phyloP scores from a whole-genome alignment of 1,140 invertebrate genomes.

The Magallana gigas region DNA sequence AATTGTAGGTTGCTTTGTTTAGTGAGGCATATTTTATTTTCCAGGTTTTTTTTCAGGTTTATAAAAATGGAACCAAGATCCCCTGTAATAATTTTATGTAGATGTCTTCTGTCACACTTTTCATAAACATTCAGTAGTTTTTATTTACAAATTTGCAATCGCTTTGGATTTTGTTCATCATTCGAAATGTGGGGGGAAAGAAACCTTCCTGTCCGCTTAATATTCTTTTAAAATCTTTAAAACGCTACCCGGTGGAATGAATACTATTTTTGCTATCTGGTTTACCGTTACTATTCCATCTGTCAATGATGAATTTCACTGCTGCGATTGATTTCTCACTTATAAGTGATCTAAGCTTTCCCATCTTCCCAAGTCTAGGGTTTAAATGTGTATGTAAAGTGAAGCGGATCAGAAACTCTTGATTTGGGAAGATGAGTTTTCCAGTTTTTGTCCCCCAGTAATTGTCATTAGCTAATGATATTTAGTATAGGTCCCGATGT shows the following conservation, averaged over 20 bases:
- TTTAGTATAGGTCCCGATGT: too few species aligned
- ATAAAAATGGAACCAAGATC: constrained; percentile 1
- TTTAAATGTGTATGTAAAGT: too few species aligned
- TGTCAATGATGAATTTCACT: not conserved
- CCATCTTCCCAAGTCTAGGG: too few species aligned
- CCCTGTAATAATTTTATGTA: not conserved
- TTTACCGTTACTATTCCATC: not conserved
- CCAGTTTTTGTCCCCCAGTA: too few species aligned
- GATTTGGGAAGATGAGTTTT: too few species aligned
- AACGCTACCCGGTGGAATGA: not conserved
- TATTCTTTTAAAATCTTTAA: not conserved
- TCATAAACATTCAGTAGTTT: not conserved
- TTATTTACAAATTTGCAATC: not conserved
- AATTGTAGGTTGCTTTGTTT: not conserved
- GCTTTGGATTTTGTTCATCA: not conserved
- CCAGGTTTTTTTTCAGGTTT: not conserved
- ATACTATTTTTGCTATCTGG: not conserved
- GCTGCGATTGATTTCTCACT: not conserved
- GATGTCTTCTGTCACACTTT: not conserved
- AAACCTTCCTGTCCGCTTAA: not conserved
- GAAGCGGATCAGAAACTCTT: too few species aligned
- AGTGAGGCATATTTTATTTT: not conserved
- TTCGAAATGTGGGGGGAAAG: not conserved
- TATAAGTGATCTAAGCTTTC: not conserved
- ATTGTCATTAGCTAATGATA: too few species aligned